A percentile compares a stretch with the other conserved stretches of the same genome.
phyloP scores from a whole-genome alignment of 2,888 invertebrate species.

The Charanyca ferruginea region DNA sequence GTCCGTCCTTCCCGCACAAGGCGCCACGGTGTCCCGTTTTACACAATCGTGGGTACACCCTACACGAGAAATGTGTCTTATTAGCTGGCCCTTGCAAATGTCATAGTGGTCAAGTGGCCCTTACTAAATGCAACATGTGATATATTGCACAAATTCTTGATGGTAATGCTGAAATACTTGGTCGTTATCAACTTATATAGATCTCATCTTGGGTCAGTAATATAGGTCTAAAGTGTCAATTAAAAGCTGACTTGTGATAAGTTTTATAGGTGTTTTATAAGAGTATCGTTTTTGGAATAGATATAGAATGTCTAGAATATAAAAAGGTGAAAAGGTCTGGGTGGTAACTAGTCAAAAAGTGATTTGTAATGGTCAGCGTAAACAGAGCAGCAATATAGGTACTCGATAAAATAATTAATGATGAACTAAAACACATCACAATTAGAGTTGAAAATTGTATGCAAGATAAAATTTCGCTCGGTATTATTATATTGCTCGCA shows the following conservation, averaged over 20 bases:
- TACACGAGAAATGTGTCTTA: constrained; percentile 83
- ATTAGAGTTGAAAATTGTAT: too few relatives aligned
- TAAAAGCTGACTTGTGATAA: constrained; percentile 9
- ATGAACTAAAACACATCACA: too few relatives aligned
- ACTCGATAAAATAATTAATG: too few relatives aligned
- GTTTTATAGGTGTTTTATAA: not conserved
- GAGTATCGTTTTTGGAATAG: too few relatives aligned
- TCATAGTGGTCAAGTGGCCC: constrained; percentile 69
- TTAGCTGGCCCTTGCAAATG: constrained; percentile 81
- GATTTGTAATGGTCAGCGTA: not conserved
- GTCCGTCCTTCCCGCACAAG: constrained; percentile 79
- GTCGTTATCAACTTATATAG: constrained; percentile 38
- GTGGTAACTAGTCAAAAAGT: constrained; percentile 2
- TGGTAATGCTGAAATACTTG: constrained; percentile 50
- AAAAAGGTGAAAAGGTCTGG: not conserved
- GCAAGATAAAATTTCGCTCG: too few relatives aligned
- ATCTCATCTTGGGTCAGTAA: constrained; percentile 19
- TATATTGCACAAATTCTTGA: constrained; percentile 64
- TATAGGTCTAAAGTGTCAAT: constrained; percentile 38
- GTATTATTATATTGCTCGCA: too few relatives aligned
- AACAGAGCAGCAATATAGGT: too few relatives aligned
- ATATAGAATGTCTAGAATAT: not conserved
- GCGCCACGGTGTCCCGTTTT: constrained; percentile 77
- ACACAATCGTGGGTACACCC: constrained; percentile 78
- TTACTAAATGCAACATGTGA: constrained; percentile 65